A percentile compares a stretch with the other conserved stretches of the same genome.
phyloP scores from a whole-genome alignment of 1,140 invertebrate genomes.

The Meloidogyne floridensis region DNA sequence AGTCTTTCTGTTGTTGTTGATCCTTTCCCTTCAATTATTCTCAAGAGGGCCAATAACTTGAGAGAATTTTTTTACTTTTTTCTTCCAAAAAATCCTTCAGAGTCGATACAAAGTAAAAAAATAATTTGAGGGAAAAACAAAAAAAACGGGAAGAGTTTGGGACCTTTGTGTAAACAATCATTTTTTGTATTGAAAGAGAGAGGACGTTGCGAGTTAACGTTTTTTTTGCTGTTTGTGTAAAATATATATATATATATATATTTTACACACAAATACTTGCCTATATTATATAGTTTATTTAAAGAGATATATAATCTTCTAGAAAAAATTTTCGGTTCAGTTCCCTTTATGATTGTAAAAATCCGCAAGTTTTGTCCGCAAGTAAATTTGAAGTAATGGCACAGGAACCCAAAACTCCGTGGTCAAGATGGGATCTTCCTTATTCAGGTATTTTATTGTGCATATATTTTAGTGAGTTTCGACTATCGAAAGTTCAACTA shows the following conservation, averaged over 20 bases:
- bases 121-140: neutral
- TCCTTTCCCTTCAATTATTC: neutral
- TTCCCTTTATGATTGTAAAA: too few relatives aligned
- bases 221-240: neutral
- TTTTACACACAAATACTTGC: neutral
- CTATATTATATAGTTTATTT: neutral
- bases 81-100: neutral
- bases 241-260: neutral
- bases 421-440: conserved; percentile 31
- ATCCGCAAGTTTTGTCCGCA: too few relatives aligned
- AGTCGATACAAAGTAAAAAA: neutral
- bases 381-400: neutral
- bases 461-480: neutral
- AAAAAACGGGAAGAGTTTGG: conserved; percentile 8
- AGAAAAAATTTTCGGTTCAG: too few relatives aligned
- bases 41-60: neutral
- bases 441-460: neutral
- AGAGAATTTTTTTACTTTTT: neutral
- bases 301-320: neutral
- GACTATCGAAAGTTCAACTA: too few relatives aligned
- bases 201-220: neutral
- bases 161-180: conserved; percentile 2
- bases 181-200: neutral
- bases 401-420: conserved; percentile 21
- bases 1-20: too few relatives aligned